Evolutionary conservation across 2,797 vertebrate species (phyloP), one percentile per base, ranked within the genome.

Genomic region (Todus mexicanus): DNA sequence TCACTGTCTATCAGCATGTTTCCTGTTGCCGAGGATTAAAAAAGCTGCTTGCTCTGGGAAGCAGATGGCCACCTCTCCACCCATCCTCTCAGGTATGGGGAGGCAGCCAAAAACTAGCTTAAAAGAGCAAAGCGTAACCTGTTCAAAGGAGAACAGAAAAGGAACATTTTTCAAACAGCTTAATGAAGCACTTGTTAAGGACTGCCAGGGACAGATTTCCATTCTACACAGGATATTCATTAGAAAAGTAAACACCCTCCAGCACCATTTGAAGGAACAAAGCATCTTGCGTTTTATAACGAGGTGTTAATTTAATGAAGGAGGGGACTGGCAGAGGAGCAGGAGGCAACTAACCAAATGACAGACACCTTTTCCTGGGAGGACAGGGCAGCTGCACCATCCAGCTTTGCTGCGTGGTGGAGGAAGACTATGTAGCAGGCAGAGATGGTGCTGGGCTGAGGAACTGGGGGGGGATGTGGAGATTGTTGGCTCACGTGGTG

Each of bases 141-240:
- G 93, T 95, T 96, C 94, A 95, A 95, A 96, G 93, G 80, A 89
- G 94, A 93, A 47, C 56, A 91, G 93, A 97, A 50, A 91, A 91
- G 61, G 83, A 95, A 63, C 92, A 59, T 92, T 96, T 96, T 94
- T 92, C 93, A 91, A 95, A 92, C 54, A 71, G 84, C 88, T 93
- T 95, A 92, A 95, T 85, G 93, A 94, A 92, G 89, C 90, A 86
- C 90, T 96, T 91, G 90, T 91, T 95, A 94, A 94, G 89, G 89
- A 95, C 95, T 96, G 95, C 92, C 95, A 94, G 95, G 90, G 95
- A 94, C 90, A 94, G 74, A 85, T 97, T 97, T 93, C 94, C 93
- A 93, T 93, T 95, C 89, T 84, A 84, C 93, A 86, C 87, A 89
- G 94, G 92, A 92, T 95, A 92, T 93, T 96, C 87, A 94, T 95